Percentiles rank a stretch among this genome's conserved stretches.
Evolutionary conservation across 2,113 vertebrate species (phyloP).

Genomic region (Corynorhinus townsendii): DNA sequence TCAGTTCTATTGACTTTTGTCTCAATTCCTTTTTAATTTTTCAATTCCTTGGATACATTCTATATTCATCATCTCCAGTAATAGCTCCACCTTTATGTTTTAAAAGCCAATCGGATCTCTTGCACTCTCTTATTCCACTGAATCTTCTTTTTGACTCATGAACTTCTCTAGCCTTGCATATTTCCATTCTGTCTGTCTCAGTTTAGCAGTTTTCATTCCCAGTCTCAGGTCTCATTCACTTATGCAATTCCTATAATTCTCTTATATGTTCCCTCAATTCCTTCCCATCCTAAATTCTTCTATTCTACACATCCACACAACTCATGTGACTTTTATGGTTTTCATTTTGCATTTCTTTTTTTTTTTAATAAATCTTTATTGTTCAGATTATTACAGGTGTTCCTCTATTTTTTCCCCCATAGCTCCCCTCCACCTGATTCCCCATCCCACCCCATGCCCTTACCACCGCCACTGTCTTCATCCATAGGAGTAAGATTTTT

Average conservation of each 20-base stretch:
- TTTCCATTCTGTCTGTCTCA: not conserved
- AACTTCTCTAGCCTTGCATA: not conserved
- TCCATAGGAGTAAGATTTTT: too few relatives aligned
- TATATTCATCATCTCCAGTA: not conserved
- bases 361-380: too few relatives aligned
- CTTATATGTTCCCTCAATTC: not conserved
- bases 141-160: not conserved
- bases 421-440: too few relatives aligned
- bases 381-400: too few relatives aligned
- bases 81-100: not conserved
- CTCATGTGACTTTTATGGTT: not conserved
- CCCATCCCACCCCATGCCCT: too few relatives aligned
- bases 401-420: too few relatives aligned
- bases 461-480: too few relatives aligned
- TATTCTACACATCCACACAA: not conserved
- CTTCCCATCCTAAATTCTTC: not conserved
- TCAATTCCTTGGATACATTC: not conserved
- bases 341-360: not conserved
- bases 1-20: not conserved
- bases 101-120: not conserved
- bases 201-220: not conserved
- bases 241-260: not conserved
- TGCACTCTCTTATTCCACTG: not conserved
- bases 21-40: not conserved
- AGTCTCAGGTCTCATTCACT: not conserved